Conservation (phyloP, 2,888 invertebrate genomes). For the Chrysotoxum bicinctum region DNA sequence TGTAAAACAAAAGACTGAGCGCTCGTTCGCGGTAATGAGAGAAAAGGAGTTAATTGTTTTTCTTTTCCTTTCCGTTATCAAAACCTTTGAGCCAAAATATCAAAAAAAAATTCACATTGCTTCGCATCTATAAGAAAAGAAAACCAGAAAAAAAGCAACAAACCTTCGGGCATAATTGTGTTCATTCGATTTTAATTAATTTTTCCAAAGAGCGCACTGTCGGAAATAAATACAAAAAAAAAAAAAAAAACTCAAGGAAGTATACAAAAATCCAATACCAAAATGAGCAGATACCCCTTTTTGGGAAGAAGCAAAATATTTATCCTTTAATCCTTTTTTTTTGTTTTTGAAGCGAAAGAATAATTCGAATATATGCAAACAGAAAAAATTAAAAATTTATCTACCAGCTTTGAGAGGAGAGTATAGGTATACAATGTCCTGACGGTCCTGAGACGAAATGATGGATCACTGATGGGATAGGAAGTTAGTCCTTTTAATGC, state of each 20-base stretch:
- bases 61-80: slow-evolving; percentile 24
- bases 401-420: neutral
- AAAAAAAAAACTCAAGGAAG: slow-evolving; percentile 22
- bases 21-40: slow-evolving; percentile 29
- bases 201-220: slow-evolving; percentile 42
- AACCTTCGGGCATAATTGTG: slow-evolving; percentile 60
- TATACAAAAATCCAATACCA: slow-evolving; percentile 35
- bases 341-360: slow-evolving; percentile 3
- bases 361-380: slow-evolving; percentile 3
- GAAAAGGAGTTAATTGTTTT: slow-evolving; percentile 54
- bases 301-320: slow-evolving; percentile 47
- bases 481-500: slow-evolving; percentile 50
- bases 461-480: slow-evolving; percentile 51
- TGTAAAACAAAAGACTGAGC: slow-evolving; percentile 7
- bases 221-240: neutral
- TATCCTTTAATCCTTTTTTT: slow-evolving; percentile 68
- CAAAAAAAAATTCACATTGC: slow-evolving; percentile 15
- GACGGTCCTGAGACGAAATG: slow-evolving; percentile 37
- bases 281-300: slow-evolving; percentile 25
- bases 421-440: slow-evolving; percentile 40
- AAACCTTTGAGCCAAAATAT: slow-evolving; percentile 44
- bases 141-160: slow-evolving; percentile 17
- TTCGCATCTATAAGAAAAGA: slow-evolving; percentile 5
- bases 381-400: neutral
- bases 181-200: slow-evolving; percentile 71